Evolutionary conservation across 2,888 invertebrate genomes (phyloP).

Genomic region (Microctonus aethiopoides): DNA sequence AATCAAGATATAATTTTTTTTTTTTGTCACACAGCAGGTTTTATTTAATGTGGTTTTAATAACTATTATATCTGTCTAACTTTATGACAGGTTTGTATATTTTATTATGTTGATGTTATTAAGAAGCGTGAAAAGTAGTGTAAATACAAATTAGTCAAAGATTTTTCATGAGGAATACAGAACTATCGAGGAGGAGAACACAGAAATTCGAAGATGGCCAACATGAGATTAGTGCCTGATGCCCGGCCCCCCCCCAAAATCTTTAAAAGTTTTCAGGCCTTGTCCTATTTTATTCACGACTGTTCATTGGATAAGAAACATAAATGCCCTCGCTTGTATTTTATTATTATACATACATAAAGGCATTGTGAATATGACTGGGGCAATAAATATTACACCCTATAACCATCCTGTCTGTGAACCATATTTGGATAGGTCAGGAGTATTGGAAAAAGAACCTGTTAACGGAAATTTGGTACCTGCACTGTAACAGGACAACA

Average conservation of each 20-base stretch:
- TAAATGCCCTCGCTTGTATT: background rate
- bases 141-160: conserved; percentile 65
- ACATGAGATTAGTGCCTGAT: background rate
- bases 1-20: conserved; percentile 30
- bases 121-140: conserved; percentile 57
- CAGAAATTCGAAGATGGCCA: conserved; percentile 9
- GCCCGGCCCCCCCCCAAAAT: too few species aligned
- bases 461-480: conserved; percentile 61
- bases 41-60: background rate
- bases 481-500: conserved; percentile 52
- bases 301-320: conserved; percentile 29
- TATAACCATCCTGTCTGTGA: background rate
- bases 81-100: conserved; percentile 35
- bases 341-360: too few species aligned
- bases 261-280: background rate
- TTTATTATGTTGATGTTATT: conserved; percentile 41
- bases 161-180: conserved; percentile 58
- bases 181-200: conserved; percentile 43
- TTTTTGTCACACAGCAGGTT: background rate
- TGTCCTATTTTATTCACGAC: background rate
- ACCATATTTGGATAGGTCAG: background rate
- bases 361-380: background rate
- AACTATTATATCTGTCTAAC: conserved; percentile 6
- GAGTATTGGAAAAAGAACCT: conserved; percentile 46
- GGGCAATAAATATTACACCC: too few species aligned